A percentile compares a stretch with the other conserved stretches of the same genome.
Conservation (phyloP, 2,797 vertebrate genomes). For the Sebastes goodei region DNA sequence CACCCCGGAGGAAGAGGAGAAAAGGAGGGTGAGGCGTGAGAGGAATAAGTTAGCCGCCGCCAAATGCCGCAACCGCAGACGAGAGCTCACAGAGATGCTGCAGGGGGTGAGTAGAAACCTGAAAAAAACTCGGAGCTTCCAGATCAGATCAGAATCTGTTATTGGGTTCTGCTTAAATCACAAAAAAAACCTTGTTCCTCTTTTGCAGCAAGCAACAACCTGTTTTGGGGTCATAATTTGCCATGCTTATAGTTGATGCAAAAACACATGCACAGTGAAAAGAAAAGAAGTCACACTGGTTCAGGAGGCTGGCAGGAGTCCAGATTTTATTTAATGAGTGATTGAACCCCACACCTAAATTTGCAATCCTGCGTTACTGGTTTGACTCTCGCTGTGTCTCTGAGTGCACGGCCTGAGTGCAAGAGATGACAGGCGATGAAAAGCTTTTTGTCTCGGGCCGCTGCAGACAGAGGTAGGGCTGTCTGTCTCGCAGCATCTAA, state of each 20-base stretch:
- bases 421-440: slow-evolving; percentile 73
- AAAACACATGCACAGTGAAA: neutral
- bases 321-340: slow-evolving; percentile 28
- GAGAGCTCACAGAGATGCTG: slow-evolving; percentile 97
- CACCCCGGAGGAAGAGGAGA: slow-evolving; percentile 98
- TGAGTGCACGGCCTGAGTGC: slow-evolving; percentile 52
- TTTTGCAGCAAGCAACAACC: neutral
- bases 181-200: neutral
- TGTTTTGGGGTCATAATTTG: neutral
- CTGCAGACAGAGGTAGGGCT: slow-evolving; percentile 76
- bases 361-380: slow-evolving; percentile 59
- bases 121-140: neutral
- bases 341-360: slow-evolving; percentile 64
- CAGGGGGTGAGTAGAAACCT: slow-evolving; percentile 89
- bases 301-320: slow-evolving; percentile 25
- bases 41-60: slow-evolving; percentile 98
- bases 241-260: neutral
- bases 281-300: neutral
- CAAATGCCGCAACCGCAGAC: slow-evolving; percentile 96
- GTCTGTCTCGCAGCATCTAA: slow-evolving; percentile 76
- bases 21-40: slow-evolving; percentile 95
- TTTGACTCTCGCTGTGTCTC: slow-evolving; percentile 52
- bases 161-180: neutral
- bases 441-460: slow-evolving; percentile 76
- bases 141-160: neutral